Evolutionary conservation across 2,888 invertebrate genomes (phyloP).

Genomic region (Apamea crenata): DNA sequence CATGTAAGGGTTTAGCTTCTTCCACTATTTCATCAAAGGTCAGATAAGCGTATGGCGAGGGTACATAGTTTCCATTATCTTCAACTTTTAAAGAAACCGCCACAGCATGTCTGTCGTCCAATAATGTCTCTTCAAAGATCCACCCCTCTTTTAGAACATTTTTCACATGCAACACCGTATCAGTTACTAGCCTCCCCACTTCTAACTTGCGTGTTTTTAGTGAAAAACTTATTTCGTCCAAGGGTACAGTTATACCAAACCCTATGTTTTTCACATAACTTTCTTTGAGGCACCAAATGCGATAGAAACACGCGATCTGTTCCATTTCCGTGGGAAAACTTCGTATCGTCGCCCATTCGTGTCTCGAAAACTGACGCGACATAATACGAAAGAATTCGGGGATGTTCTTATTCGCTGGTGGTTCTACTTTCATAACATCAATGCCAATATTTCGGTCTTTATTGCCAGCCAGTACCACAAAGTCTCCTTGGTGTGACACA

Average conservation of each 20-base stretch:
- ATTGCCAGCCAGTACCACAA: conserved; percentile 95
- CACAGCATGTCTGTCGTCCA: conserved; percentile 94
- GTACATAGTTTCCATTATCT: conserved; percentile 68
- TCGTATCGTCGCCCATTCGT: conserved; percentile 95
- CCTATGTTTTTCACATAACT: conserved; percentile 98
- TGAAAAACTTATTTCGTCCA: conserved; percentile 94
- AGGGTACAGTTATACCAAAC: conserved; percentile 94
- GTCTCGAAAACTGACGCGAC: conserved; percentile 94
- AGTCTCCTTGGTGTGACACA: conserved; percentile 97
- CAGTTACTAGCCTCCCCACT: conserved; percentile 85
- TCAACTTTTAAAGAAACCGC: conserved; percentile 92
- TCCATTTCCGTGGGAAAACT: conserved; percentile 89
- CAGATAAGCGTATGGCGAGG: conserved; percentile 88
- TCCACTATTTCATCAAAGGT: conserved; percentile 91
- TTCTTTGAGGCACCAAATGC: conserved; percentile 98
- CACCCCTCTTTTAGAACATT: conserved; percentile 91
- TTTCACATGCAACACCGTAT: conserved; percentile 92
- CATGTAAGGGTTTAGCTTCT: conserved; percentile 83
- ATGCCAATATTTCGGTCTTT: conserved; percentile 91
- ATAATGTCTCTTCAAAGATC: conserved; percentile 95
- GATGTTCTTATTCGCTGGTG: conserved; percentile 92
- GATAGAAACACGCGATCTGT: conserved; percentile 95
- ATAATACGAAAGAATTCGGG: conserved; percentile 97
- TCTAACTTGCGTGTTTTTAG: conserved; percentile 90
- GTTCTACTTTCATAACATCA: conserved; percentile 97